Evolutionary conservation across 1,140 invertebrate genomes (phyloP).

Genomic region (Penaeus vannamei): DNA sequence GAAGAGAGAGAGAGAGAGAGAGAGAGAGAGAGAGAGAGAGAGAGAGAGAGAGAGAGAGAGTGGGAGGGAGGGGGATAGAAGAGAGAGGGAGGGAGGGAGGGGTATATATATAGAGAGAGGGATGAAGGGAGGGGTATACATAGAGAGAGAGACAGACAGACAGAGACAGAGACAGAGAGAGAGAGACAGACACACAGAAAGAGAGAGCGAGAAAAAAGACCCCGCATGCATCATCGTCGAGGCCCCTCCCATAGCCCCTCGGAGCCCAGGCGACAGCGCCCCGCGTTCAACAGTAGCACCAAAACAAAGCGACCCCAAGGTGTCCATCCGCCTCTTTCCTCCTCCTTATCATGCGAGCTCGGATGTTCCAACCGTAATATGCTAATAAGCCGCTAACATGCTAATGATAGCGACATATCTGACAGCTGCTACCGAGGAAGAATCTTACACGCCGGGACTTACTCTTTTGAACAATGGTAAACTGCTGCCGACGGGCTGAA

Average conservation of each 20-base stretch:
- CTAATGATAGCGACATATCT: conserved; percentile 47
- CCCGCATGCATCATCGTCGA: too few relatives aligned
- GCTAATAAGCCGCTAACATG: conserved; percentile 51
- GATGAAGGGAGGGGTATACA: too few relatives aligned
- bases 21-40: neutral
- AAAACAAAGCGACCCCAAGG: neutral
- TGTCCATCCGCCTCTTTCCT: neutral
- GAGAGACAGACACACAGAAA: too few relatives aligned
- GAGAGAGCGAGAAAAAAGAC: too few relatives aligned
- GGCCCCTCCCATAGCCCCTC: too few relatives aligned
- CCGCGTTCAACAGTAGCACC: neutral
- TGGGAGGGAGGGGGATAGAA: too few relatives aligned
- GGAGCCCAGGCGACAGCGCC: too few relatives aligned
- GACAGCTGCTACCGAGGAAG: conserved; percentile 32
- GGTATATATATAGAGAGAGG: too few relatives aligned
- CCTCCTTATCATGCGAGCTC: conserved; percentile 21
- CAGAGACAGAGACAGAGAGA: too few relatives aligned
- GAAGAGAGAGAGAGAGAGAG: neutral
- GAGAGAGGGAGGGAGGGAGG: neutral
- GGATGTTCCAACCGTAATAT: conserved; percentile 33
- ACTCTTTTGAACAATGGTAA: conserved; percentile 43
- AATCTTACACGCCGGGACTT: neutral
- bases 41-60: too few relatives aligned
- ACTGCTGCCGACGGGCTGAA: conserved; percentile 9
- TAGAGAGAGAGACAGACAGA: too few relatives aligned